Evolutionary conservation across 2,797 vertebrate genomes (phyloP).

Genomic region (Smutsia gigantea): DNA sequence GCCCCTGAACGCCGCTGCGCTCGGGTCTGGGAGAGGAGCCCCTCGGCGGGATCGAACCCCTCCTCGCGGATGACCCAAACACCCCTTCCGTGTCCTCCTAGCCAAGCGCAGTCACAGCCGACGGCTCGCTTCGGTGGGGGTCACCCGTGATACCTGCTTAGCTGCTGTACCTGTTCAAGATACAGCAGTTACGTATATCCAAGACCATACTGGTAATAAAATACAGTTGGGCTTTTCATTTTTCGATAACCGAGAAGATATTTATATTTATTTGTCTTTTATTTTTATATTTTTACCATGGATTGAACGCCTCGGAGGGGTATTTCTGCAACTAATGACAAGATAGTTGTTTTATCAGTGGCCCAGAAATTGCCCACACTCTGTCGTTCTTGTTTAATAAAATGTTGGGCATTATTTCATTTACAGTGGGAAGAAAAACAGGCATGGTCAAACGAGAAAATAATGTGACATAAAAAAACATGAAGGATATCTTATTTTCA

Average conservation of each 20-base stretch:
- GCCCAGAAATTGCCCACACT: not conserved
- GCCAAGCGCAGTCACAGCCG: not conserved
- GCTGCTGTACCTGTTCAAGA: not conserved
- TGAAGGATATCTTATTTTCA: constrained; percentile 78
- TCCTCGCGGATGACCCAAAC: not conserved
- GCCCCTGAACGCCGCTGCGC: not conserved
- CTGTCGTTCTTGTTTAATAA: constrained; percentile 39
- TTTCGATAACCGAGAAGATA: constrained; percentile 47
- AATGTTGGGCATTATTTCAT: constrained; percentile 55
- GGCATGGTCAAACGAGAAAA: constrained; percentile 12
- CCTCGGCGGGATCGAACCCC: not conserved
- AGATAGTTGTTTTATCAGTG: not conserved
- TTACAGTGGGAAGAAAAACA: not conserved
- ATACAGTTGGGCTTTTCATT: constrained; percentile 40
- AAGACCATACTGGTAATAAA: not conserved
- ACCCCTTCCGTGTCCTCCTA: not conserved
- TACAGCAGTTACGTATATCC: not conserved
- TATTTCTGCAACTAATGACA: constrained; percentile 39
- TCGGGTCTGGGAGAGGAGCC: not conserved
- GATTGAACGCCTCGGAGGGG: not conserved
- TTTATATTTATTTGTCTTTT: constrained; percentile 71
- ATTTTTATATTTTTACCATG: constrained; percentile 69
- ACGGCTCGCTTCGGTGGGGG: not conserved
- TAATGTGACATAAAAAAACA: constrained; percentile 46
- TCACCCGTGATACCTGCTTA: not conserved